These are phyloP conservation scores for Callimico goeldii DNA, from an alignment of 2,797 vertebrate genomes.

Conservation along the genomic window DNA sequence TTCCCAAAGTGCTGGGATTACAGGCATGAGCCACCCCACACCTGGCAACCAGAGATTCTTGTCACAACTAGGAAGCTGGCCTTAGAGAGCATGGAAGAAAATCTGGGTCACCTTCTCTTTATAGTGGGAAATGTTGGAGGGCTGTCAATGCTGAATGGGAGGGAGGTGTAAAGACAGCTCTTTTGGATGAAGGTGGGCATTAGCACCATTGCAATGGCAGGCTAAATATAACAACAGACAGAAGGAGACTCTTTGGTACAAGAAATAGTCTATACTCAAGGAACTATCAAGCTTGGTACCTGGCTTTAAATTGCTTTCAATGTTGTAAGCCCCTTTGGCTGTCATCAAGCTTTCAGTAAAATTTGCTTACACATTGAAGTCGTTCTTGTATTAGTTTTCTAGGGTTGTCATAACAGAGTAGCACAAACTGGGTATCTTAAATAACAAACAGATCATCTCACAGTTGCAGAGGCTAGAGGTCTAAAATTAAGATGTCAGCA, in stretches of 20 bases:
- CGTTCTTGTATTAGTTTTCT: not conserved
- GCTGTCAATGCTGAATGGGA: not conserved
- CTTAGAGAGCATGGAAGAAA: not conserved
- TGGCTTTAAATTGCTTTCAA: not conserved
- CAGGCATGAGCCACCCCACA: not conserved
- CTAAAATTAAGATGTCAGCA: not conserved
- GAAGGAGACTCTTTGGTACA: not conserved
- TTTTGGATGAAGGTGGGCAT: not conserved
- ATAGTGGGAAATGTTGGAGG: not conserved
- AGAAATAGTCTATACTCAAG: not conserved
- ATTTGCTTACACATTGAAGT: not conserved
- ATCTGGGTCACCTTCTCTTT: not conserved
- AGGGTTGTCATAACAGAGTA: not conserved
- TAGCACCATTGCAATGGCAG: not conserved
- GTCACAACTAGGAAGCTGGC: not conserved
- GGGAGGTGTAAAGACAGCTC: not conserved
- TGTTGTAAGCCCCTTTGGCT: not conserved
- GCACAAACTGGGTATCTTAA: not conserved
- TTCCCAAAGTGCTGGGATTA: not conserved
- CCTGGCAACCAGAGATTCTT: not conserved
- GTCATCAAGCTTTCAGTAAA: not conserved
- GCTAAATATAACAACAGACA: not conserved
- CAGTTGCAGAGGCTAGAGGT: not conserved
- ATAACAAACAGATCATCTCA: not conserved
- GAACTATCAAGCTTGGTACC: not conserved